Evolutionary conservation across 1,140 invertebrate species (phyloP).

Genomic region (Heliconius congener): DNA sequence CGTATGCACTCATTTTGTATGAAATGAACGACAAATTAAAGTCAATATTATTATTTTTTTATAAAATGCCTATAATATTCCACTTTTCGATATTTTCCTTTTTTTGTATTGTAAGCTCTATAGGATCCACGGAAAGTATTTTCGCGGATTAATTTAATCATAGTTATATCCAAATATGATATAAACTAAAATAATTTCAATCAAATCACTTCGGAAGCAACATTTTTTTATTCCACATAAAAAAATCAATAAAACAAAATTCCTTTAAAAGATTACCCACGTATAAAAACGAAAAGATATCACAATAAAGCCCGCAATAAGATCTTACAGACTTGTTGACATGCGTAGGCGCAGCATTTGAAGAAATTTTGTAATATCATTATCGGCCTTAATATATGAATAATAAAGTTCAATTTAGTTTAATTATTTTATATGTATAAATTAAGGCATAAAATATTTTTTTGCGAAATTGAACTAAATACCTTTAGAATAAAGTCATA

Average conservation of each 20-base stretch:
- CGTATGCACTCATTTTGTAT: too few relatives aligned
- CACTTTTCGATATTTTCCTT: too few relatives aligned
- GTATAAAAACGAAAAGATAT: slow-evolving; percentile 38
- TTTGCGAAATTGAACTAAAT: not conserved
- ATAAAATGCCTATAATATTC: too few relatives aligned
- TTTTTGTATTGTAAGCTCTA: too few relatives aligned
- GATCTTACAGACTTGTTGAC: slow-evolving; percentile 59
- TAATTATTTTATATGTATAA: not conserved
- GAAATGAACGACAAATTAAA: too few relatives aligned
- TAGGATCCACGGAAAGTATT: too few relatives aligned
- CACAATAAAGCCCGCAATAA: slow-evolving; percentile 49
- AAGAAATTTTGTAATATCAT: not conserved
- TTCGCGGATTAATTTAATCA: not conserved
- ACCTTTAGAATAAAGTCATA: not conserved
- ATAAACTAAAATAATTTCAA: not conserved
- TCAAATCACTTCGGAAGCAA: not conserved
- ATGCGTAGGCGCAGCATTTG: slow-evolving; percentile 56
- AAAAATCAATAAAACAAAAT: slow-evolving; percentile 15
- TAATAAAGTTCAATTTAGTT: not conserved
- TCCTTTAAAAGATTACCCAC: slow-evolving; percentile 22
- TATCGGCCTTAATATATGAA: not conserved
- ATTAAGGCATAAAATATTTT: not conserved
- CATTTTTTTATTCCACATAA: slow-evolving; percentile 2
- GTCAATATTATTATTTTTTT: too few relatives aligned
- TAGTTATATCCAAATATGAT: not conserved